These are phyloP conservation scores for Autographa gamma DNA, from an alignment of 2,888 invertebrate species.

Conservation along the genomic window DNA sequence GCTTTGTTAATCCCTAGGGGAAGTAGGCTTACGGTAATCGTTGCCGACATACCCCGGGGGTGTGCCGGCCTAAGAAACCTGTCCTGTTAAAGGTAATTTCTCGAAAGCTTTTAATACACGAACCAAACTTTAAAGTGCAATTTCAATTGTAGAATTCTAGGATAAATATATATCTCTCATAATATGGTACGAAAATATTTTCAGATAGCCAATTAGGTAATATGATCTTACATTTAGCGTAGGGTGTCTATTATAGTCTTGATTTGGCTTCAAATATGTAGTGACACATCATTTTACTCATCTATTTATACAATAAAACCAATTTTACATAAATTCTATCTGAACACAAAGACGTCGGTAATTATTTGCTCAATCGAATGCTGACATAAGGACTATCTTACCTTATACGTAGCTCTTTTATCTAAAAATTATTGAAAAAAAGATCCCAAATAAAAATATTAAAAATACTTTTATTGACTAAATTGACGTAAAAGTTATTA, in stretches of 20 bases:
- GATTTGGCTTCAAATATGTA: too few relatives aligned
- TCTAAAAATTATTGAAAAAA: neutral
- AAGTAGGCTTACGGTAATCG: conserved; percentile 39
- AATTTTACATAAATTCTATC: too few relatives aligned
- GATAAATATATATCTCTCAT: too few relatives aligned
- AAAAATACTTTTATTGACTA: neutral
- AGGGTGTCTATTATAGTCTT: too few relatives aligned
- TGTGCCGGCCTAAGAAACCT: conserved; percentile 23
- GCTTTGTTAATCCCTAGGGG: conserved; percentile 40
- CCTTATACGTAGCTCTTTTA: neutral
- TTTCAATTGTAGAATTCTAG: neutral
- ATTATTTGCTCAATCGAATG: neutral
- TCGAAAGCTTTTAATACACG: neutral
- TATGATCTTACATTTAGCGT: too few relatives aligned
- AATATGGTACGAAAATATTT: too few relatives aligned
- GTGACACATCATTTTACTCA: too few relatives aligned
- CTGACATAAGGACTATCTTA: neutral
- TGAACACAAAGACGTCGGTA: neutral
- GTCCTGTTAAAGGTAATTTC: neutral
- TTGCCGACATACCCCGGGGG: conserved; percentile 22
- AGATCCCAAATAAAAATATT: neutral
- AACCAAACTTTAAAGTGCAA: neutral
- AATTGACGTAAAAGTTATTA: conserved; percentile 17
- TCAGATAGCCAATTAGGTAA: too few relatives aligned
- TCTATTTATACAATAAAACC: too few relatives aligned